These are phyloP conservation scores for Grus americana DNA, from an alignment of 2,113 vertebrate species.

Conservation along the genomic window DNA sequence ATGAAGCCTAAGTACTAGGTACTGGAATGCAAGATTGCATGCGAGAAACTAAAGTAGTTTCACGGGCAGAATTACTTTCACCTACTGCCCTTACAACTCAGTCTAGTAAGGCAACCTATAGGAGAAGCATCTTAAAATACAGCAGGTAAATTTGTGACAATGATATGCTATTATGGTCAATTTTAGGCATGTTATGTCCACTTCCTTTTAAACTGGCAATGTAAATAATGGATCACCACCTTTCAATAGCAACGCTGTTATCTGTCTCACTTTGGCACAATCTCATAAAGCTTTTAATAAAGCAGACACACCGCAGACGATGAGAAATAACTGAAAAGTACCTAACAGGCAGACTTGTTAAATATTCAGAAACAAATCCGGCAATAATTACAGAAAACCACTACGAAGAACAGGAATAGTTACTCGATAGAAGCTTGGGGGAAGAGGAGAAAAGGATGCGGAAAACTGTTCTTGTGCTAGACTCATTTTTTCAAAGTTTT, in stretches of 20 bases:
- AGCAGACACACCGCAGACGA: neutral
- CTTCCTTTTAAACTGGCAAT: neutral
- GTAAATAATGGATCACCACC: neutral
- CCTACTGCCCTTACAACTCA: neutral
- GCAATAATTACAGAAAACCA: slow-evolving; percentile 50
- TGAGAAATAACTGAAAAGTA: slow-evolving; percentile 47
- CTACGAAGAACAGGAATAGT: slow-evolving; percentile 43
- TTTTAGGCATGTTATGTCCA: neutral
- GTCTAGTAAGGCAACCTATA: neutral
- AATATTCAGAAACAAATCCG: slow-evolving; percentile 50
- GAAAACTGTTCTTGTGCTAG: slow-evolving; percentile 13
- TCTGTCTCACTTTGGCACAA: neutral
- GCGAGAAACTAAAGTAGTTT: neutral
- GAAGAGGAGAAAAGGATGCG: slow-evolving; percentile 20
- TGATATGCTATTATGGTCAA: neutral
- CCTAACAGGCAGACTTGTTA: slow-evolving; percentile 47
- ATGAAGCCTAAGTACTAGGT: neutral
- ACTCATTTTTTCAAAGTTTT: slow-evolving; percentile 52
- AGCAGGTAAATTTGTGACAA: neutral
- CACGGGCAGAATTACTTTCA: neutral
- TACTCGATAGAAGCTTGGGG: slow-evolving; percentile 26
- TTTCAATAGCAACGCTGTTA: neutral
- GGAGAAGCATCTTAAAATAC: neutral
- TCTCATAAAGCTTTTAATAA: slow-evolving; percentile 10
- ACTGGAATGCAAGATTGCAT: neutral